Evolutionary conservation across 1,140 invertebrate genomes (phyloP).

Genomic region (Mya arenaria): DNA sequence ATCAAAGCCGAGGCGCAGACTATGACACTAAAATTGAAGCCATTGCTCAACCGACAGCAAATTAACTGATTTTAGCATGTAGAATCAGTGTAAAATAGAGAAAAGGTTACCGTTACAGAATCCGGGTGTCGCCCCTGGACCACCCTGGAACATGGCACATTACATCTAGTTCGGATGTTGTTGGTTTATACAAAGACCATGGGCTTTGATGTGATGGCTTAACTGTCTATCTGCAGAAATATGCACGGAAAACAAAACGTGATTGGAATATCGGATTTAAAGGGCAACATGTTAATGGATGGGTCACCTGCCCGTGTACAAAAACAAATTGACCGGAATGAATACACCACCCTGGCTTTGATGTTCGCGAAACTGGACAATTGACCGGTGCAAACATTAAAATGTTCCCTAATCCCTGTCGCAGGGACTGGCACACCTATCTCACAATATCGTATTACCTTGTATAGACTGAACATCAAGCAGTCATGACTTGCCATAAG

Average conservation of each 20-base stretch:
- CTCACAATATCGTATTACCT: no score
- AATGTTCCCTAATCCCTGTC: no score
- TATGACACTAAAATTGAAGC: slow-evolving; percentile 42
- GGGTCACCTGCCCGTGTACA: slow-evolving; percentile 18
- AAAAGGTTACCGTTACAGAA: slow-evolving; percentile 30
- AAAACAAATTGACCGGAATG: slow-evolving; percentile 38
- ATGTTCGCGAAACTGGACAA: not conserved
- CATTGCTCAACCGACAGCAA: not conserved
- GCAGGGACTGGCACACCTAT: no score
- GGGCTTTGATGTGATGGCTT: slow-evolving; percentile 46
- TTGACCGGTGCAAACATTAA: no score
- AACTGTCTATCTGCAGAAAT: slow-evolving; percentile 16
- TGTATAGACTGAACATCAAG: no score
- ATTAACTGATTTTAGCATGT: slow-evolving; percentile 20
- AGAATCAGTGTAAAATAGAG: slow-evolving; percentile 27
- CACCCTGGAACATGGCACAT: slow-evolving; percentile 32
- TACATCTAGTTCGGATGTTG: no score
- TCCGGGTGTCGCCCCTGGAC: slow-evolving; percentile 31
- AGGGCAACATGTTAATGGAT: not conserved
- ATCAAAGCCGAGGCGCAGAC: slow-evolving; percentile 17
- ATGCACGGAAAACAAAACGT: slow-evolving; percentile 30
- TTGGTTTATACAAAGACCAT: no score
- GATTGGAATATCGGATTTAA: slow-evolving; percentile 52
- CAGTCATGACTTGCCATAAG: no score
- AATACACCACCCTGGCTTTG: slow-evolving; percentile 2